phyloP scores from a whole-genome alignment of 2,113 vertebrate genomes.

The Castor canadensis region DNA sequence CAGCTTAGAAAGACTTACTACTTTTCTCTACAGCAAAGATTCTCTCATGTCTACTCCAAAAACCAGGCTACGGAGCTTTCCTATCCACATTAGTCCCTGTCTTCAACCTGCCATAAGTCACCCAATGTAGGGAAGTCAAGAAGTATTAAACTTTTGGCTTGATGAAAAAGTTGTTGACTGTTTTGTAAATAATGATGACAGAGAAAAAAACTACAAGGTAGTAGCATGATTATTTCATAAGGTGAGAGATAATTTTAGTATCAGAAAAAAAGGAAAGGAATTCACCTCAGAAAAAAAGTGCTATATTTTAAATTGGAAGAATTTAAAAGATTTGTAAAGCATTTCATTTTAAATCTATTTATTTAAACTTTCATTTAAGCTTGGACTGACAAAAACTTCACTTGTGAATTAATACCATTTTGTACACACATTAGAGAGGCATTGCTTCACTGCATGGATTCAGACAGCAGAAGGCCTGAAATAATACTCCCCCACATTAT shows the following conservation, averaged over 20 bases:
- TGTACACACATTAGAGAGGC: neutral
- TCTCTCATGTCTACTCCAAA: accelerated
- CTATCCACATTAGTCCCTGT: neutral
- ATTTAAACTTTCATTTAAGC: neutral
- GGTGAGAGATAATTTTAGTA: neutral
- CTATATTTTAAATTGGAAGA: neutral
- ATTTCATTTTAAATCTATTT: neutral
- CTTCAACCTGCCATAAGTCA: neutral
- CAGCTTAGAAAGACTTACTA: neutral
- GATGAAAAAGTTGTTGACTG: neutral
- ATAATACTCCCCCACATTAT: neutral
- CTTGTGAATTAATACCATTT: neutral
- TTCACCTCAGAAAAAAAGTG: neutral
- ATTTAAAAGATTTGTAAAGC: neutral
- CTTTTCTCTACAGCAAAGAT: neutral
- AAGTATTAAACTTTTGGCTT: neutral
- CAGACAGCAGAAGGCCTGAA: neutral
- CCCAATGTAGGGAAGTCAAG: neutral
- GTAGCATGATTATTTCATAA: neutral
- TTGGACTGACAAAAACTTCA: neutral
- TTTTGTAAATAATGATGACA: neutral
- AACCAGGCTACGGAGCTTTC: neutral
- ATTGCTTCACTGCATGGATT: neutral
- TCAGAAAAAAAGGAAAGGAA: neutral
- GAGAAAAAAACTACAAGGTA: neutral